Evolutionary conservation across 2,888 invertebrate species (phyloP).

Genomic region (Epistrophe grossulariae): DNA sequence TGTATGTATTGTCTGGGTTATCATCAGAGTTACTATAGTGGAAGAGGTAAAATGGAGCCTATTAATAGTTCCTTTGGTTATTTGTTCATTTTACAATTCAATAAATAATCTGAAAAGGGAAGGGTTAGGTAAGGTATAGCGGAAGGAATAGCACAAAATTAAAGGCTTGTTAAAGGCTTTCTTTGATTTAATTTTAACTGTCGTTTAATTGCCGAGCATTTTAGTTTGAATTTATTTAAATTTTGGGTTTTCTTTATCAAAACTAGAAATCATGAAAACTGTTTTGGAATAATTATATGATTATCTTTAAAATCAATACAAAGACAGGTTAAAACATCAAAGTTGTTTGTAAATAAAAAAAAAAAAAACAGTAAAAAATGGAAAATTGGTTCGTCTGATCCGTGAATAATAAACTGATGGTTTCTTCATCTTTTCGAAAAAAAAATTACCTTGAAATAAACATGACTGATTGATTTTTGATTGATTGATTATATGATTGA

Average conservation of each 20-base stretch:
- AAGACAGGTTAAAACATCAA: no score
- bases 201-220: background rate
- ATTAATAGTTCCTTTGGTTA: slow-evolving; percentile 64
- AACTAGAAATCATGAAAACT: no score
- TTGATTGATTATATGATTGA: no score
- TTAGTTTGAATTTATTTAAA: background rate
- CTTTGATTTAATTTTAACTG: slow-evolving; percentile 16
- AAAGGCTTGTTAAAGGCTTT: slow-evolving; percentile 9
- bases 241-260: background rate
- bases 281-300: no score
- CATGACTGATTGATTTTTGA: no score
- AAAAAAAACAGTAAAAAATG: no score
- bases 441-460: no score
- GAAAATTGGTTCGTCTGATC: background rate
- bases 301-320: no score
- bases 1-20: slow-evolving; percentile 36
- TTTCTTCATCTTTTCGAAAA: no score
- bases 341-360: no score
- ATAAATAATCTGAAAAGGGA: slow-evolving; percentile 50
- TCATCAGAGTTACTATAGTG: slow-evolving; percentile 13
- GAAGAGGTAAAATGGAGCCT: slow-evolving; percentile 33
- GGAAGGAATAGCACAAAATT: background rate
- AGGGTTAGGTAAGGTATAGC: slow-evolving; percentile 5
- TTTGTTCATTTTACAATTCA: slow-evolving; percentile 63
- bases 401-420: no score